A percentile compares a stretch with the other conserved stretches of the same genome.
phyloP scores from a whole-genome alignment of 2,113 vertebrate species.

The Dipodomys merriami region DNA sequence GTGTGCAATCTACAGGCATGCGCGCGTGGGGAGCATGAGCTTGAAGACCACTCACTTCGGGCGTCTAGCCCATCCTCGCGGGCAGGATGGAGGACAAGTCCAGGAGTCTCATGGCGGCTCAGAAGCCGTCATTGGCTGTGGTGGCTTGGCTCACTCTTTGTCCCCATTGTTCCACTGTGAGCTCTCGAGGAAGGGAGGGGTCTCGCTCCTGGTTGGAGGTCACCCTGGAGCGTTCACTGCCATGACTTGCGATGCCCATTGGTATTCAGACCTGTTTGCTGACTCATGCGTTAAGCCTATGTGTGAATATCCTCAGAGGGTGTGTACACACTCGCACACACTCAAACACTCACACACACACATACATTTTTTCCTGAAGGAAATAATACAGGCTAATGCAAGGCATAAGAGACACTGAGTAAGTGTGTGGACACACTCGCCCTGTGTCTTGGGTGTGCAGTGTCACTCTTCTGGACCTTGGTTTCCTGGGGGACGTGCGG shows the following conservation, averaged over 20 bases:
- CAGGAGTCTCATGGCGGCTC: background rate
- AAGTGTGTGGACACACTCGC: background rate
- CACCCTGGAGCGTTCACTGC: too few species aligned
- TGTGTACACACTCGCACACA: too few species aligned
- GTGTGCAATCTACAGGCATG: too few species aligned
- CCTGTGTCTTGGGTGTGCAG: background rate
- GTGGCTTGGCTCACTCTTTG: background rate
- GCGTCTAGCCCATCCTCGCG: background rate
- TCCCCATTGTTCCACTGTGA: background rate
- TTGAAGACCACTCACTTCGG: background rate
- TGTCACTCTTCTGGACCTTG: background rate
- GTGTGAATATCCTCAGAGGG: background rate
- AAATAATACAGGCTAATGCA: background rate
- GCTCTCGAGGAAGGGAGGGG: background rate
- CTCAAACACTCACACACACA: background rate
- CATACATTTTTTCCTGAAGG: background rate
- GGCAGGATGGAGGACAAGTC: background rate
- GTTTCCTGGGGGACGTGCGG: rapidly evolving
- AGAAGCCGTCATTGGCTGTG: background rate
- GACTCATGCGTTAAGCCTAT: background rate
- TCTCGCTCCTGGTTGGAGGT: background rate
- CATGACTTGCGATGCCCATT: background rate
- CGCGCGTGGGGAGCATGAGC: background rate
- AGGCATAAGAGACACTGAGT: background rate
- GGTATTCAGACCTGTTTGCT: background rate